Evolutionary conservation across 2,797 vertebrate species (phyloP).

Genomic region (Geotria australis): DNA sequence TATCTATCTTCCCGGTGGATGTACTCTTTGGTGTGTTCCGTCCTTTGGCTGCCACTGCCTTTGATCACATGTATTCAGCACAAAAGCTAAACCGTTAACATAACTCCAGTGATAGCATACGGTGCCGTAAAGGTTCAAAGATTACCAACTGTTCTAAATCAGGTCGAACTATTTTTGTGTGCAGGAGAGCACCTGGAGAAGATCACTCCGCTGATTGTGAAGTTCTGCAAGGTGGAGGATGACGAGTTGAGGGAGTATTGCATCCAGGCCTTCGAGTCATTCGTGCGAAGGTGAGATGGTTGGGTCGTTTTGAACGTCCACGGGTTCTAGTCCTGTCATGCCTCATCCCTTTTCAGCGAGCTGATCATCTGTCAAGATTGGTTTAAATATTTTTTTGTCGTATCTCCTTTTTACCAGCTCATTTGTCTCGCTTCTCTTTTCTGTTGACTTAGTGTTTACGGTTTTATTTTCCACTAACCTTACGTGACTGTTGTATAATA

Average conservation of each 20-base stretch:
- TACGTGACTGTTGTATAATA: too few species aligned
- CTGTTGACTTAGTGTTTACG: background rate
- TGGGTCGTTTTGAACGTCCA: constrained; percentile 1
- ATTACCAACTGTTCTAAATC: constrained; percentile 1
- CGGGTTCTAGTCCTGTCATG: background rate
- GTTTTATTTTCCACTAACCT: constrained; percentile 1
- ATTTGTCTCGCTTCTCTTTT: background rate
- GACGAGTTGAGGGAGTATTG: constrained; percentile 67
- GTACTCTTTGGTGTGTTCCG: background rate
- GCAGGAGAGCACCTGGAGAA: constrained; percentile 54
- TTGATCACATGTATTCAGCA: background rate
- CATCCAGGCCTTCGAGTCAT: constrained; percentile 74
- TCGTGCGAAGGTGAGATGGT: constrained; percentile 33
- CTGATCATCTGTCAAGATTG: background rate
- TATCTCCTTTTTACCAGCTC: background rate
- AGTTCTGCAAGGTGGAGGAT: constrained; percentile 47
- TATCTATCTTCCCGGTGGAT: background rate
- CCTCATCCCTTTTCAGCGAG: background rate
- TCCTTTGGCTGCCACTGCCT: constrained; percentile 1
- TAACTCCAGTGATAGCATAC: too few species aligned
- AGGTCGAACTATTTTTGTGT: background rate
- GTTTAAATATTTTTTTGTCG: too few species aligned
- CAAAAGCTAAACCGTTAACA: too few species aligned
- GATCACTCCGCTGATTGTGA: constrained; percentile 46
- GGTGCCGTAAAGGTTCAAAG: background rate